A percentile compares a stretch with the other conserved stretches of the same genome.
These are phyloP conservation scores for Dicaeum eximium DNA, from an alignment of 2,113 vertebrate species.

Conservation along the genomic window DNA sequence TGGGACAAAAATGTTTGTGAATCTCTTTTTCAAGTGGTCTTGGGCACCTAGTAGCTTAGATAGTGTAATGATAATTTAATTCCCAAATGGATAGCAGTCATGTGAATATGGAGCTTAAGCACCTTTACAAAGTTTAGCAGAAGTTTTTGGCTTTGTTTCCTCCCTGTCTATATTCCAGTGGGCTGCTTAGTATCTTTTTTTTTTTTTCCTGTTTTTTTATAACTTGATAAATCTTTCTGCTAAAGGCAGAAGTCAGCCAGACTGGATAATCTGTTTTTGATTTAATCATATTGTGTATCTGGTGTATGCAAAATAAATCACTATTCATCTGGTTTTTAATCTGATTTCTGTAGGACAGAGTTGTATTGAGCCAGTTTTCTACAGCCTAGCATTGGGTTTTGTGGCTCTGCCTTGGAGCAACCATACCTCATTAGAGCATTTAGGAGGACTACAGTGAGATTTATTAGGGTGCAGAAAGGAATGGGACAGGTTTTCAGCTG, in stretches of 20 bases:
- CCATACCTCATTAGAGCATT: neutral
- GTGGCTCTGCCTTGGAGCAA: neutral
- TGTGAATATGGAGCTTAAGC: neutral
- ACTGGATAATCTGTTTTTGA: constrained; percentile 62
- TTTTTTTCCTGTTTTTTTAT: neutral
- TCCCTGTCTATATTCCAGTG: neutral
- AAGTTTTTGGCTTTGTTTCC: neutral
- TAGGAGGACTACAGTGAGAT: neutral
- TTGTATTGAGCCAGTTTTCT: neutral
- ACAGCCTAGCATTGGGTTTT: neutral
- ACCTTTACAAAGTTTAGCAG: neutral
- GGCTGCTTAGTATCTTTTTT: neutral
- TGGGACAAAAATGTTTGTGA: neutral
- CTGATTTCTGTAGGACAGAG: neutral
- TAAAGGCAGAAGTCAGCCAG: constrained; percentile 56
- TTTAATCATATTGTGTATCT: constrained; percentile 62
- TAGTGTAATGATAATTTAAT: neutral
- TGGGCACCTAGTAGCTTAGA: neutral
- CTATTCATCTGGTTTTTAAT: constrained; percentile 56
- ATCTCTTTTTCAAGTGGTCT: neutral
- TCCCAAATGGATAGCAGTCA: neutral
- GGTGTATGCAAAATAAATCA: constrained; percentile 59
- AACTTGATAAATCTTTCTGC: constrained; percentile 50
- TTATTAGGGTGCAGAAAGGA: neutral
- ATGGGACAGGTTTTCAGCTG: neutral